Base-by-base conservation (phyloP, 35 echinoderm and acorn worm genomes). In the Apostichopus japonicus region DNA sequence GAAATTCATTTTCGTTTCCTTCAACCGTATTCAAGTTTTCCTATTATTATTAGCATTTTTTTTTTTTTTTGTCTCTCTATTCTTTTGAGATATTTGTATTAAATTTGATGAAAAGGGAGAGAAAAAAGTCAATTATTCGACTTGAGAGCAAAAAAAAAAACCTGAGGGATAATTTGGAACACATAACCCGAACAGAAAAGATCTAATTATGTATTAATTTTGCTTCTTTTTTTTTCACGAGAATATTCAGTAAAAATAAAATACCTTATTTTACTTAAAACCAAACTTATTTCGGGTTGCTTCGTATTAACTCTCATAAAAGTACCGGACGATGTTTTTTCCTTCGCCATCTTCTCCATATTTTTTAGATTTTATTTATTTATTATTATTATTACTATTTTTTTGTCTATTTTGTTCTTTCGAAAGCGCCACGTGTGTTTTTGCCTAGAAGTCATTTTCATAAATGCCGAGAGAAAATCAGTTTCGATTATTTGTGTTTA, bases 391-490 rank as follows among this genome's bases (percentile, higher is more conserved):
- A 19, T 67, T 19, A 15, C 63, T 67, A 5, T 67, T 54, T 54
- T 55, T 54, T 9, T 16, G 2, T 56, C 33, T 83, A 83, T 83
- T n/a, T 54, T 0, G 33, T 83, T n/a, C 19, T 83, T 55, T 54
- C 33, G 33, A 44, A 44, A 44, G 54, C n/a, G n/a, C n/a, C 79
- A 52, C 51, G 79, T 83, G 51, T 52, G 79, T 54, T 83, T 83
- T 54, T 54, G 51, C 51, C 24, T 83, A 17, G 24, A 21, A 52
- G 24, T 54, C 17, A 54, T 83, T 52, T 52, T 54, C 19, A 44
- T 83, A 54, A 52, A 56, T 55, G 79, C 79, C 54, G 6, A n/a
- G 9, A 83, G 51, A 83, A 83, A 83, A 44, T 83, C 79, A 83
- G 24, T 83, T 83, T 83, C 54, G 24, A 44, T 83, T 54, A 52